Base-by-base conservation (phyloP, 92 coral and sea anemone genomes). In the Porites evermanni region DNA sequence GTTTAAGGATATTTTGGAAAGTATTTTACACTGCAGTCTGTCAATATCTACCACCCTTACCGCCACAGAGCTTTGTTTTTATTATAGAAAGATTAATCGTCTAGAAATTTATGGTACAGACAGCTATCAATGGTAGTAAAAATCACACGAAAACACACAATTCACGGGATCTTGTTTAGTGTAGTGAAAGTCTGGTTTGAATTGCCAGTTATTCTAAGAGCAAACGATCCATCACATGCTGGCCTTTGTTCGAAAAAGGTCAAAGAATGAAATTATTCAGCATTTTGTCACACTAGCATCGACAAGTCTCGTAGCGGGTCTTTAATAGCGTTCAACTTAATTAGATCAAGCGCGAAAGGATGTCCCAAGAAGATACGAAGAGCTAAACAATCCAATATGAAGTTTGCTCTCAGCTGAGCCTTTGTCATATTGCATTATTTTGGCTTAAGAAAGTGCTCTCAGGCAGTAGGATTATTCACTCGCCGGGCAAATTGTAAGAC, bases 121-220 rank as follows among this genome's bases (percentile, higher is more conserved):
- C 47, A 38, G 47, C 47, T 4, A 38, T 38, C 47, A 38, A 38
- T 38, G 47, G 47, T 38, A 4, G 47, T 38, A 38, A 38, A 38
- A 38, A 38, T 38, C 47, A 38, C 47, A 38, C 47, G 47, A 38
- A 38, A 38, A 38, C 0, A 38, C 6, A 38, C 47, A 38, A 38
- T 38, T 38, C 47, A 58, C 80, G 14, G 51, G 16, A 14, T 17
- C 23, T 16, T 24, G 12, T 23, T 21, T 20, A 53, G 65, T 56
- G 79, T 61, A 21, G 8, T 12, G 59, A 76, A 58, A 0, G 80
- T 76, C 81, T 77, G 81, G 58, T 61, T 61, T 18, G 19, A 18
- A 77, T 20, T 44, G 44, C 11, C 77, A 51, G 50, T 44, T 50
- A 44, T 9, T 16, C 38, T 52, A 19, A 56, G 65, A 51, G 58